Evolutionary conservation across 92 coral and sea anemone genomes (phyloP), one percentile per base, ranked within the genome.

Genomic region (Palythoa grandis): DNA sequence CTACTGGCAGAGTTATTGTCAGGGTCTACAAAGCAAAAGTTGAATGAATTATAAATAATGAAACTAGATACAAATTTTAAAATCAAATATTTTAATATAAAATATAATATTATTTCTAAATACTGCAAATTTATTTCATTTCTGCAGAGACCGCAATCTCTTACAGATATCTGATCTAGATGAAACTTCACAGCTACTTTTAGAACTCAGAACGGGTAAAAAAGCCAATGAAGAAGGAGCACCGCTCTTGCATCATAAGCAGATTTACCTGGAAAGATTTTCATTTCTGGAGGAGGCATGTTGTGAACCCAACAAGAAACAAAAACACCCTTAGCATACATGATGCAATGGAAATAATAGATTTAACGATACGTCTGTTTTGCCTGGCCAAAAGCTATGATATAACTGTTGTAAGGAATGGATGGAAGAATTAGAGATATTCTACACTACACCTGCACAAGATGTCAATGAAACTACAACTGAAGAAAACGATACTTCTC

Each of bases 281-380:
- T 38, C 52, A 72, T 43, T 72, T 17, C 76, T 39, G 20, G 76
- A 43, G 76, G 12, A 48, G 76, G 76, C 76, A 38, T 72, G 76
- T 15, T 72, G 29, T 74, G 72, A 67, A 38, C 39, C 72, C 39
- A 67, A 23, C 38, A 67, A 67, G 72, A 67, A 67, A 67, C 72
- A 67, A 38, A 74, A 74, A 70, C 52, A 70, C 75, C 48, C 50
- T 70, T 70, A 70, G 75, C 75, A 70, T 70, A 70, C 7, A 70
- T 48, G 75, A 70, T n/a, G 22, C 75, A 4, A 37, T 70, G 52
- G 35, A 29, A 29, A 29, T 70, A 70, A 70, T 23, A 67, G 22
- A 50, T 70, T 70, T 12, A 70, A 70, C 35, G 52, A 70, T 70
- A 70, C 3, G 35, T 15, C 75, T 70, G 6, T 70, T 70, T 70